Evolutionary conservation across 2,888 invertebrate genomes (phyloP).

Genomic region (Nemapogon koenigi): DNA sequence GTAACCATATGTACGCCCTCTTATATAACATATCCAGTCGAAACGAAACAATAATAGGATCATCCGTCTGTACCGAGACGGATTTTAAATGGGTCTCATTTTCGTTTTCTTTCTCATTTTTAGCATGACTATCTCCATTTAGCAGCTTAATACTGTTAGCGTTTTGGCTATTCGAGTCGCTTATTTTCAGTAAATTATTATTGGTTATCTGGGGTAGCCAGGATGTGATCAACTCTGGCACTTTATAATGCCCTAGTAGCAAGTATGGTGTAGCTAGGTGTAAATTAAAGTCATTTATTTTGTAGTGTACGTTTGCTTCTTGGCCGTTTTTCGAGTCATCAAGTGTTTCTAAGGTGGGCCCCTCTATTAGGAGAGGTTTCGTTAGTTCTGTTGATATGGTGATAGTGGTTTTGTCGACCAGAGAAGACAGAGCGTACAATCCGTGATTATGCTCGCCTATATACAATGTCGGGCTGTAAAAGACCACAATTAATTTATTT

Average conservation of each 20-base stretch:
- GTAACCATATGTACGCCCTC: conserved; percentile 66
- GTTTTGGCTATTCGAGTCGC: conserved; percentile 25
- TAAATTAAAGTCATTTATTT: conserved; percentile 44
- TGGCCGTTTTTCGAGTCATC: conserved; percentile 38
- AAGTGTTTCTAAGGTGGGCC: conserved; percentile 51
- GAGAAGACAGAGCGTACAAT: conserved; percentile 89
- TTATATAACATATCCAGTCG: conserved; percentile 49
- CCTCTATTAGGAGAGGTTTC: conserved; percentile 75
- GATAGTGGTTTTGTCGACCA: conserved; percentile 89
- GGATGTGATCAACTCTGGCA: conserved; percentile 63
- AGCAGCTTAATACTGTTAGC: conserved; percentile 36
- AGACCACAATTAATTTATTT: too few relatives aligned
- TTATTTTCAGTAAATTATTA: conserved; percentile 31
- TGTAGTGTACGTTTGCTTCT: conserved; percentile 53
- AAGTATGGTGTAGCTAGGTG: conserved; percentile 53
- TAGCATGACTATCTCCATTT: conserved; percentile 44
- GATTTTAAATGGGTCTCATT: conserved; percentile 55
- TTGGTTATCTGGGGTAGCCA: conserved; percentile 51
- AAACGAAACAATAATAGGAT: conserved; percentile 47
- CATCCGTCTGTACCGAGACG: conserved; percentile 67
- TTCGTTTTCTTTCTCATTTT: conserved; percentile 38
- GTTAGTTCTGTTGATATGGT: conserved; percentile 78
- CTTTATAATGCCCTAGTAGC: conserved; percentile 73
- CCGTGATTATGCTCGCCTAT: conserved; percentile 87
- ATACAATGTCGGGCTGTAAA: conserved; percentile 85